Conservation (phyloP, 2,797 vertebrate species). For the Danionella dracula region DNA sequence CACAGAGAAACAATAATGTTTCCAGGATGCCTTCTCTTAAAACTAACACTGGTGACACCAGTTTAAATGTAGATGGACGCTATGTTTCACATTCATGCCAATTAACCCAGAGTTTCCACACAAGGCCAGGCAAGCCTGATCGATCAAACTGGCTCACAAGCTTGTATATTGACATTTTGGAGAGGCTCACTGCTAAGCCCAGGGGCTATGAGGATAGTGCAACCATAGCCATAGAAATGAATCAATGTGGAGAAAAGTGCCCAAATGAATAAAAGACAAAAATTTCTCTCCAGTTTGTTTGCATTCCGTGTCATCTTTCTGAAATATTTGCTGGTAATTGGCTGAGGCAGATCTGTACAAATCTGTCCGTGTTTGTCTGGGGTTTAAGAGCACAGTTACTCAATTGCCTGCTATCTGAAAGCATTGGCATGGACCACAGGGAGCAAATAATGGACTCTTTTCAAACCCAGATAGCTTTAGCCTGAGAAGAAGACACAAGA, state of each 20-base stretch:
- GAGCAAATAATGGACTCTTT: constrained; percentile 42
- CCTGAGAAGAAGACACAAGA: constrained; percentile 13
- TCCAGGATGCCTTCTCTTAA: neutral
- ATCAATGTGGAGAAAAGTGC: neutral
- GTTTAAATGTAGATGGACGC: no score
- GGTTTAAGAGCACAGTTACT: constrained; percentile 3
- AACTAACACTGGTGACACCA: neutral
- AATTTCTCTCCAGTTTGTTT: constrained; percentile 12
- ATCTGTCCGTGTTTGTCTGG: neutral
- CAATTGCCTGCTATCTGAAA: neutral
- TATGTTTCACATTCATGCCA: constrained; percentile 49
- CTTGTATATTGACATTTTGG: constrained; percentile 60
- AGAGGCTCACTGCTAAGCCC: neutral
- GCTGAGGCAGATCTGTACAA: neutral
- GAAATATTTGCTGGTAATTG: constrained; percentile 1
- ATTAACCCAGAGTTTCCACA: constrained; percentile 59
- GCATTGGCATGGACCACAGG: neutral
- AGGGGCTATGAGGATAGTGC: neutral
- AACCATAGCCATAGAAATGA: neutral
- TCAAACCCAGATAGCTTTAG: constrained; percentile 36
- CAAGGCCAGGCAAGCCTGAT: constrained; percentile 46
- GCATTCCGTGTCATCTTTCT: neutral
- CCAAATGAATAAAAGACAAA: neutral
- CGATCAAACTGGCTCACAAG: constrained; percentile 61
- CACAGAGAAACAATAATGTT: neutral